Evolutionary conservation across 2,888 invertebrate species (phyloP).

Genomic region (Polylopha cassiicola): DNA sequence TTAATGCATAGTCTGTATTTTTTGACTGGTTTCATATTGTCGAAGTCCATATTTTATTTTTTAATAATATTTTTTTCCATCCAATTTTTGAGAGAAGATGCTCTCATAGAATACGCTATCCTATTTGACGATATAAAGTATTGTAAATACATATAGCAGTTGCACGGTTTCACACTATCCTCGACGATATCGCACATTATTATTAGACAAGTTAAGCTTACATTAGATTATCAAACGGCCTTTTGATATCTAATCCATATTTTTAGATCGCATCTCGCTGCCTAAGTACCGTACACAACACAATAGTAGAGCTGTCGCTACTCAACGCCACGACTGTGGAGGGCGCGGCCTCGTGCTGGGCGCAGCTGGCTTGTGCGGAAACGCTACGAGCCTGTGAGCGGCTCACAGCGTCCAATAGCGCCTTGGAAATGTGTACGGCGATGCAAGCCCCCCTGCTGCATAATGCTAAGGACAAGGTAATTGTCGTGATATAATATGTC

Average conservation of each 20-base stretch:
- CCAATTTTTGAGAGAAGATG: no score
- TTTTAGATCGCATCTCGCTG: constrained; percentile 89
- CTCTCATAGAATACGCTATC: no score
- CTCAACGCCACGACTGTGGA: constrained; percentile 87
- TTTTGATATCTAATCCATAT: background rate
- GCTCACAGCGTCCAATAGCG: constrained; percentile 78
- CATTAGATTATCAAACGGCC: background rate
- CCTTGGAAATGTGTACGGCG: constrained; percentile 84
- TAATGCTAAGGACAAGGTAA: constrained; percentile 90
- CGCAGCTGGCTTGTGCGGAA: constrained; percentile 93
- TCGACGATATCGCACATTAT: background rate
- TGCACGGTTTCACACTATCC: no score
- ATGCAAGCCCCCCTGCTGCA: constrained; percentile 91
- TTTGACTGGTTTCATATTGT: no score
- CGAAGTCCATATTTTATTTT: no score
- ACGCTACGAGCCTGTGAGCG: constrained; percentile 88
- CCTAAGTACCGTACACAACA: constrained; percentile 92
- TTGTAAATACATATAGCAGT: no score
- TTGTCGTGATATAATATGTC: no score
- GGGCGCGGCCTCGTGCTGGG: constrained; percentile 94
- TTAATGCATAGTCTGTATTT: no score
- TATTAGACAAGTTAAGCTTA: background rate
- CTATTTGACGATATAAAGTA: no score
- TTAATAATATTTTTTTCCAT: no score
- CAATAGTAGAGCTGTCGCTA: constrained; percentile 88